Percentiles rank a stretch among this genome's conserved stretches.
Evolutionary conservation across 2,113 vertebrate species (phyloP).

Genomic region (Erythrocebus patas): DNA sequence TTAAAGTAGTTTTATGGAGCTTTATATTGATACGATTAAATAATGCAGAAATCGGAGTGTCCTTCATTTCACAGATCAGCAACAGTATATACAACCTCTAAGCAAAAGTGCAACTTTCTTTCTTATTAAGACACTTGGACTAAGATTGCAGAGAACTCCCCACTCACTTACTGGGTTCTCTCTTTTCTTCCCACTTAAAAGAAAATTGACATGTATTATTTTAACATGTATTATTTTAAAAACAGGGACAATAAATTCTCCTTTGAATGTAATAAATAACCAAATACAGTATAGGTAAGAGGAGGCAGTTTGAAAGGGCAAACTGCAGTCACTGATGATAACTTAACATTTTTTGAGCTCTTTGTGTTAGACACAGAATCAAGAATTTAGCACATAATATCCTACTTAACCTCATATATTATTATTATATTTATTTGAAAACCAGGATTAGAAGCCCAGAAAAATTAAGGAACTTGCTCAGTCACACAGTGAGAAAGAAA

Average conservation of each 20-base stretch:
- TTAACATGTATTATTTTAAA: constrained; percentile 53
- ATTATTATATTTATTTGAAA: not conserved
- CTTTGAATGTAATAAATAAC: not conserved
- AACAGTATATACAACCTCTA: not conserved
- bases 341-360: not conserved
- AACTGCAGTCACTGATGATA: not conserved
- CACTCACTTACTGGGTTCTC: not conserved
- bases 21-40: constrained; percentile 34
- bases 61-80: not conserved
- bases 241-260: not conserved
- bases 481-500: not conserved
- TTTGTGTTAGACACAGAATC: not conserved
- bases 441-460: not conserved
- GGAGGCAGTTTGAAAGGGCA: not conserved
- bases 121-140: not conserved
- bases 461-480: not conserved
- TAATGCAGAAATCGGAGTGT: not conserved
- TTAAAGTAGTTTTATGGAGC: not conserved
- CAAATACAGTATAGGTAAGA: not conserved
- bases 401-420: not conserved
- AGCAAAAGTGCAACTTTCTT: not conserved
- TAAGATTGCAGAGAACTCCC: not conserved
- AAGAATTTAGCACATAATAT: not conserved
- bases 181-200: constrained; percentile 30
- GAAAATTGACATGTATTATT: constrained; percentile 32